Evolutionary conservation across 2,113 vertebrate species (phyloP).

Genomic region (Lepidiolamprologus cunningtoni): DNA sequence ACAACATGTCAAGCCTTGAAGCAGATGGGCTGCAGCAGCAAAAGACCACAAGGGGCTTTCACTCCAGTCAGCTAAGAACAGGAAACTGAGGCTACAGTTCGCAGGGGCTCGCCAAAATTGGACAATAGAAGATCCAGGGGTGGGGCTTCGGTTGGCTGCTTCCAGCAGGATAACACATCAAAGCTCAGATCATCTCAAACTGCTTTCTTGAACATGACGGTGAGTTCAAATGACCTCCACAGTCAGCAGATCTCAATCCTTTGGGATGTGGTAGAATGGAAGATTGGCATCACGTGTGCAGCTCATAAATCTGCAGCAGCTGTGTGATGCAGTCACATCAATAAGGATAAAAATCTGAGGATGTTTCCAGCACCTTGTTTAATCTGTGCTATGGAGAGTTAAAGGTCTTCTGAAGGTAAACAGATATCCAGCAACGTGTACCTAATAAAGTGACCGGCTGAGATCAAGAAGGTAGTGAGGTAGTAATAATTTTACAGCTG

Average conservation of each 20-base stretch:
- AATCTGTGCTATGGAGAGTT: not conserved
- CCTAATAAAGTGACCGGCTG: not conserved
- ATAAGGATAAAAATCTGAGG: not conserved
- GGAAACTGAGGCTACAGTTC: not conserved
- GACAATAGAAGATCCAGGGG: not conserved
- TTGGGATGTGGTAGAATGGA: not conserved
- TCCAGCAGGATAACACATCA: not conserved
- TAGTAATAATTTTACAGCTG: not conserved
- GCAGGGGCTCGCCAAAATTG: fast-evolving
- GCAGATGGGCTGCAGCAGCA: no score
- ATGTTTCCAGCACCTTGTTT: not conserved
- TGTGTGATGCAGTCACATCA: not conserved
- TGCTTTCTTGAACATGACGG: not conserved
- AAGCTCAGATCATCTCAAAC: not conserved
- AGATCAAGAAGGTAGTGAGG: not conserved
- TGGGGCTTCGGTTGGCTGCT: not conserved
- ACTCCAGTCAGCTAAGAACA: not conserved
- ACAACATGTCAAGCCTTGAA: no score
- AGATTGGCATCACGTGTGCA: not conserved
- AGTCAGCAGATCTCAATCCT: not conserved
- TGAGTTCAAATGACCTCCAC: not conserved
- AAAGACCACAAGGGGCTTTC: no score
- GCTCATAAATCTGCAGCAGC: not conserved
- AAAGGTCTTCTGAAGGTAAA: not conserved
- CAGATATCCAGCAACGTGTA: not conserved